phyloP scores from a whole-genome alignment of 2,113 vertebrate genomes.

The Hypanus sabinus region DNA sequence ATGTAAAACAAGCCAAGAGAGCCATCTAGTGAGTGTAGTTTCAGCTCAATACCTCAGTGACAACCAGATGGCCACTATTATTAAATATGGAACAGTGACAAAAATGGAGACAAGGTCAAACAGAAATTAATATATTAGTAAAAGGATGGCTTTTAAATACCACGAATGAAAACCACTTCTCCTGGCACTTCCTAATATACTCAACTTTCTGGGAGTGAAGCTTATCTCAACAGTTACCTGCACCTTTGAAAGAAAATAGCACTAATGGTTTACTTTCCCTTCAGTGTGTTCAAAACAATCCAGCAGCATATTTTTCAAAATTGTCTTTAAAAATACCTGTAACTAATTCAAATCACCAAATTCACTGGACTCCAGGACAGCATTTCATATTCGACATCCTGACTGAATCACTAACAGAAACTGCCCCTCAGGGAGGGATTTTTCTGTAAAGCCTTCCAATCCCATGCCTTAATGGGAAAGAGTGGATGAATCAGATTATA shows the following conservation, averaged over 20 bases:
- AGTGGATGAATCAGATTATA: too few relatives aligned
- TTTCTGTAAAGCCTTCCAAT: not conserved
- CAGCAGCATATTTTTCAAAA: too few relatives aligned
- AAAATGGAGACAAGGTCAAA: not conserved
- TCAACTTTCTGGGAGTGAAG: too few relatives aligned
- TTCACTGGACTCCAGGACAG: not conserved
- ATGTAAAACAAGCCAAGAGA: not conserved
- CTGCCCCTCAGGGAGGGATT: not conserved
- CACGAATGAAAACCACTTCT: too few relatives aligned
- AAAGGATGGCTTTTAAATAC: too few relatives aligned
- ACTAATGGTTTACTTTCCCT: too few relatives aligned
- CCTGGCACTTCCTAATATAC: too few relatives aligned
- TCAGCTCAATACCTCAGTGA: not conserved
- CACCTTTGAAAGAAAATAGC: too few relatives aligned
- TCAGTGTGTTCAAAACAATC: too few relatives aligned
- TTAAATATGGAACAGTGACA: not conserved
- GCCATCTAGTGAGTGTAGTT: not conserved
- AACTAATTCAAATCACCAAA: not conserved
- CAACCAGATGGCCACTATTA: not conserved
- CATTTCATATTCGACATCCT: not conserved
- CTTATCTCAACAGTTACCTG: too few relatives aligned
- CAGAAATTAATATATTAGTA: too few relatives aligned
- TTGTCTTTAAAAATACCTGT: too few relatives aligned
- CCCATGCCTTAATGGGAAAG: not conserved
- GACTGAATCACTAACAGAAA: not conserved